These are phyloP conservation scores for Lithophane semibrunnea DNA, from an alignment of 2,888 invertebrate species.

Conservation along the genomic window DNA sequence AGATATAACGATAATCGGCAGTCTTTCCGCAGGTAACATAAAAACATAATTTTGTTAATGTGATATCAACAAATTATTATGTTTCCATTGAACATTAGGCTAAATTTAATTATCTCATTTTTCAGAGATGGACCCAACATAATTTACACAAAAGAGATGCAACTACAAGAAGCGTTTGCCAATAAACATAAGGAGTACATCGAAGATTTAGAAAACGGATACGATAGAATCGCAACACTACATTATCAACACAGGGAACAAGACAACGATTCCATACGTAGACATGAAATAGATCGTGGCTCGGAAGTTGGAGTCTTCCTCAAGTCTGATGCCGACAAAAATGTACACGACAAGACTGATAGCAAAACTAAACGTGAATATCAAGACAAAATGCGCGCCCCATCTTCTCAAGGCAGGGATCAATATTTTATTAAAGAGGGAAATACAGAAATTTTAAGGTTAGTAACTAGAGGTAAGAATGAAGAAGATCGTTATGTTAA, in stretches of 20 bases:
- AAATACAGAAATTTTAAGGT: constrained; percentile 95
- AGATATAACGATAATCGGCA: constrained; percentile 86
- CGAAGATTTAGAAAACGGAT: constrained; percentile 91
- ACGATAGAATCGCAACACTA: constrained; percentile 88
- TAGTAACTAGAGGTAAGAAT: constrained; percentile 93
- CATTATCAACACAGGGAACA: constrained; percentile 88
- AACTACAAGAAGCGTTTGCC: constrained; percentile 85
- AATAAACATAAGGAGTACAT: constrained; percentile 90
- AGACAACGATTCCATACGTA: constrained; percentile 93
- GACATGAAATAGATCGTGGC: constrained; percentile 94
- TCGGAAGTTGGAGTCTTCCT: constrained; percentile 91
- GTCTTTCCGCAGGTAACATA: constrained; percentile 83
- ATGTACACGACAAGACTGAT: constrained; percentile 77
- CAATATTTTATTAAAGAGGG: constrained; percentile 96
- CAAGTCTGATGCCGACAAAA: constrained; percentile 82
- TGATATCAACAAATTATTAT: neutral
- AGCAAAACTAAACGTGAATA: constrained; percentile 78
- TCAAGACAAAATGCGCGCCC: constrained; percentile 79
- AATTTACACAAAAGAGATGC: constrained; percentile 90
- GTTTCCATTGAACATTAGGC: neutral
- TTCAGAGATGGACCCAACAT: constrained; percentile 90
- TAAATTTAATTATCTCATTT: neutral
- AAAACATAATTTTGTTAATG: neutral
- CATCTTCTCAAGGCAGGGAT: constrained; percentile 90
- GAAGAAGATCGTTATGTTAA: constrained; percentile 92